Evolutionary conservation across 2,113 vertebrate species (phyloP), one percentile per base, ranked within the genome.

Genomic region (Chloebia gouldiae): DNA sequence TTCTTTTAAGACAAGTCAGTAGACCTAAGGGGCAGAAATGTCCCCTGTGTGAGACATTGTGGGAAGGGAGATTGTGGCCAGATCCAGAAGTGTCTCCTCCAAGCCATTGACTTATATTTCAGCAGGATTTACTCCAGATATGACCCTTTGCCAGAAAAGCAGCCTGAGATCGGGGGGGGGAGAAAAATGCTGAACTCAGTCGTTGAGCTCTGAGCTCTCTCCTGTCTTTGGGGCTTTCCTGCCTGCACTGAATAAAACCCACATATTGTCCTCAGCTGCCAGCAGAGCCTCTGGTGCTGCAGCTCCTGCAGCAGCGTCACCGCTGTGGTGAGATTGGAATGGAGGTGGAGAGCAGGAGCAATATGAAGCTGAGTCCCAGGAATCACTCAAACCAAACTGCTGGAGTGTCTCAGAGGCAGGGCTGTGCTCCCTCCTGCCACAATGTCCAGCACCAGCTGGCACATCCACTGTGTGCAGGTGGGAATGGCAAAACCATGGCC

Each of bases 261-360:
- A 4, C 7, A 4, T 5, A 17, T 18, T 17, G 73, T 44, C 39
- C 57, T 59, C 33, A 33, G n/a, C 39, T 86, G 42, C 47, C 51
- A 70, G 66, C 54, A 77, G 40, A 83, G 33, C n/a, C 35, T 22
- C 19, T 33, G 45, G 6, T 44, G 60, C 47, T 73, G 51, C 49
- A 30, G 28, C 44, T 65, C 68, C 75, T 27, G 6, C 63, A 70
- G 4, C 42, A 40, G 49, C 0, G 0, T 9, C 2, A 1, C 7
- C 18, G 20, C 31, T 31, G 22, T 0, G 1, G 30, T 49, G 61
- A 59, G 39, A 18, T 39, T 42, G 27, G 30, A 77, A 51, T 21
- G 0, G 4, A 6, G 19, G 9, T 35, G 4, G 1, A 11, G 22
- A 70, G 19, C 23, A 51, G 17, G 51, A 60, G 3, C 44, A 35